These are phyloP conservation scores for Xylota sylvarum DNA, from an alignment of 2,888 invertebrate genomes.

Conservation along the genomic window DNA sequence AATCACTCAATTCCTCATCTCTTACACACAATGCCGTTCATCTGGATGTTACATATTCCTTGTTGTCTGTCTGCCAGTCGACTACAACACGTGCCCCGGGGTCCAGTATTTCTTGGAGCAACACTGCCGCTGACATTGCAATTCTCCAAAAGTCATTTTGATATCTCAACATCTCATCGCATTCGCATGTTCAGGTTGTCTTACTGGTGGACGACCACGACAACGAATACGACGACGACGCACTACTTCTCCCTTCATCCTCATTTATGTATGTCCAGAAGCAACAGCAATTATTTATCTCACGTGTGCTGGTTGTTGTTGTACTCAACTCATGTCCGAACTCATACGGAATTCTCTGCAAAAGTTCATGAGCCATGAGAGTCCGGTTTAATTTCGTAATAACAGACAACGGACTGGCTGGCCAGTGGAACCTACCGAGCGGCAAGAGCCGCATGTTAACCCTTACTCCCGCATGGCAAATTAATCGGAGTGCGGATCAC, in stretches of 20 bases:
- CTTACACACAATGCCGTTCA: constrained; percentile 38
- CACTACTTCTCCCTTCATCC: constrained; percentile 8
- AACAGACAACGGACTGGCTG: constrained; percentile 24
- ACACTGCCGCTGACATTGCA: constrained; percentile 16
- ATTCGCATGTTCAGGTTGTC: constrained; percentile 22
- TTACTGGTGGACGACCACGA: not conserved
- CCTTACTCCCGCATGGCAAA: constrained; percentile 72
- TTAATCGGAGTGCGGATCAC: constrained; percentile 74
- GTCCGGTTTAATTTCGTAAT: constrained; percentile 74
- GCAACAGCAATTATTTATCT: constrained; percentile 69
- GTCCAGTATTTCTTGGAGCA: not conserved
- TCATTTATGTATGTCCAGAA: not conserved
- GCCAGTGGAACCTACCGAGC: constrained; percentile 15
- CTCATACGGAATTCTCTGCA: constrained; percentile 47
- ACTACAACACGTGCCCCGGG: constrained; percentile 29
- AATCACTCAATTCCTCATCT: constrained; percentile 40
- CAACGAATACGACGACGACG: not conserved
- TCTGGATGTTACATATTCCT: constrained; percentile 31
- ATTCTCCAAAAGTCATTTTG: constrained; percentile 37
- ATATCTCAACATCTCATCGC: constrained; percentile 47
- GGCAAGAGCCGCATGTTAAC: constrained; percentile 48
- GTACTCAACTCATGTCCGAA: constrained; percentile 44
- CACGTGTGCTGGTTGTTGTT: constrained; percentile 52
- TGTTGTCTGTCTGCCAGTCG: not conserved
- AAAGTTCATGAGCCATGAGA: constrained; percentile 66